phyloP scores from a whole-genome alignment of 2,888 invertebrate species.

The Ligdia adustata region DNA sequence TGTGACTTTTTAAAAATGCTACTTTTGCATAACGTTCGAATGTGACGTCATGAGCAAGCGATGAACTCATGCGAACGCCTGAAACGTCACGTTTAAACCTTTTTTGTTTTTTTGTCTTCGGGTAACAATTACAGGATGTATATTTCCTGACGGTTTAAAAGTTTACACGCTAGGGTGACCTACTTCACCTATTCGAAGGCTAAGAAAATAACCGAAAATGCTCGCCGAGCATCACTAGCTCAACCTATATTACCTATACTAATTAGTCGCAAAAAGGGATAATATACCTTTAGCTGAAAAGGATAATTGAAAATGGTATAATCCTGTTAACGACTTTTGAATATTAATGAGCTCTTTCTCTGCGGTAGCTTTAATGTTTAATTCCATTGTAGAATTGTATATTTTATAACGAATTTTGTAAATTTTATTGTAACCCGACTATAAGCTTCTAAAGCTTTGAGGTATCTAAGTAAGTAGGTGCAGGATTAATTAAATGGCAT shows the following conservation, averaged over 20 bases:
- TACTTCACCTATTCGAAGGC: too few species aligned
- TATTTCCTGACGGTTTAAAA: too few species aligned
- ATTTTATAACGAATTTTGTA: slow-evolving; percentile 17
- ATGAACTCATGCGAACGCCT: too few species aligned
- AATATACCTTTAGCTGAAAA: slow-evolving; percentile 40
- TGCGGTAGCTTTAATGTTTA: slow-evolving; percentile 33
- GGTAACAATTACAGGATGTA: too few species aligned
- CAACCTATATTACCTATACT: slow-evolving; percentile 35
- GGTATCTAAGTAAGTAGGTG: too few species aligned
- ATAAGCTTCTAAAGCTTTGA: slow-evolving; percentile 14
- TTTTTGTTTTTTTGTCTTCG: too few species aligned
- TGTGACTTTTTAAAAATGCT: too few species aligned
- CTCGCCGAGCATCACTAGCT: slow-evolving; percentile 32
- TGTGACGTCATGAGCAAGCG: too few species aligned
- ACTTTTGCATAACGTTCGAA: too few species aligned
- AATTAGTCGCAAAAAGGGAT: slow-evolving; percentile 49
- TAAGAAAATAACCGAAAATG: too few species aligned
- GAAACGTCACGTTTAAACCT: too few species aligned
- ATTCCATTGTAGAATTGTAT: slow-evolving; percentile 22
- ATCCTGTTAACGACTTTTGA: slow-evolving; percentile 47
- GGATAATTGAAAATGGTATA: slow-evolving; percentile 50
- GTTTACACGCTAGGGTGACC: too few species aligned
- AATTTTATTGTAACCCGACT: slow-evolving; percentile 15
- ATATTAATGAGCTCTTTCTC: slow-evolving; percentile 46
- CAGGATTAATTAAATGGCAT: not conserved